Evolutionary conservation across 2,797 vertebrate genomes (phyloP).

Genomic region (Etheostoma nigrum): DNA sequence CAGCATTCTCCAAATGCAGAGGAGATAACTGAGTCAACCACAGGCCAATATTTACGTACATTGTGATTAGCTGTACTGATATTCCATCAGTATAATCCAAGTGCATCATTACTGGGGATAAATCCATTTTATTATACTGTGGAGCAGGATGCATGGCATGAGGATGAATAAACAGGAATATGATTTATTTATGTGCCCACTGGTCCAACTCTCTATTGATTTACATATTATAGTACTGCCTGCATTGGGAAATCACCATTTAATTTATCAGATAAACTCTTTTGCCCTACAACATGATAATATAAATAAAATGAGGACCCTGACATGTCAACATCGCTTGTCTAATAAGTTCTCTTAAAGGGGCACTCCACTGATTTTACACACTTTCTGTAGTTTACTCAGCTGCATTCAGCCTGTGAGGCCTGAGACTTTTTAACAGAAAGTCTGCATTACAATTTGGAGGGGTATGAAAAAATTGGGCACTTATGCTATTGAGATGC

Average conservation of each 20-base stretch:
- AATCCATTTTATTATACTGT: conserved; percentile 34
- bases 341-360: conserved; percentile 19
- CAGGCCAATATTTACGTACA: conserved; percentile 26
- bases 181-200: conserved; percentile 49
- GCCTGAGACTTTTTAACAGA: not conserved
- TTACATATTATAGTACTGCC: conserved; percentile 13
- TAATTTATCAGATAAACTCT: conserved; percentile 33
- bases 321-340: not conserved
- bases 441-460: not conserved
- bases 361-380: conserved; percentile 10
- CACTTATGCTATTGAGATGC: not conserved
- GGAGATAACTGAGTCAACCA: conserved; percentile 45
- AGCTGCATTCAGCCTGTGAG: not conserved
- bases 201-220: conserved; percentile 25
- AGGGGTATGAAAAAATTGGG: not conserved
- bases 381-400: not conserved
- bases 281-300: conserved; percentile 24
- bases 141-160: conserved; percentile 37
- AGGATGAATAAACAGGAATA: conserved; percentile 30
- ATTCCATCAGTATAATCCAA: conserved; percentile 52
- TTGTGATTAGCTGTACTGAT: conserved; percentile 44
- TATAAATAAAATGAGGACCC: conserved; percentile 22
- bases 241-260: conserved; percentile 19
- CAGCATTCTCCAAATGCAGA: conserved; percentile 50
- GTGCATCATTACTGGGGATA: conserved; percentile 61